Conservation (phyloP, 30 jellyfish, hydroid and myxozoan species). For the Hydra vulgaris region DNA sequence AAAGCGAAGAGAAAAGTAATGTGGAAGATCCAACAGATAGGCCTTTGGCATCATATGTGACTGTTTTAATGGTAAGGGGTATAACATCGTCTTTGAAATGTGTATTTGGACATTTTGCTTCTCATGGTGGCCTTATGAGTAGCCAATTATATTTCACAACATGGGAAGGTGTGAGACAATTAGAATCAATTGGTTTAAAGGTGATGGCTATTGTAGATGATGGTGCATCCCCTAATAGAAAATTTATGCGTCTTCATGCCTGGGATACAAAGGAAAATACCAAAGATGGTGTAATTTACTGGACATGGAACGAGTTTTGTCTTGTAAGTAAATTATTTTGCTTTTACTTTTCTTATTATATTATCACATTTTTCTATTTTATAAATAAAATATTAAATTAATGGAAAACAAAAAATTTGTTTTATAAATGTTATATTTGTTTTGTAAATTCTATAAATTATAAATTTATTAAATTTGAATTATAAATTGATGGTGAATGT, state of each 20-base stretch:
- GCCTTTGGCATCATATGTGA: not conserved
- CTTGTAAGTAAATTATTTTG: not conserved
- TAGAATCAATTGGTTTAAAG: not conserved
- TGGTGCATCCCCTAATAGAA: constrained; percentile 2
- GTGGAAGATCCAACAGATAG: not conserved
- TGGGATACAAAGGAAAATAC: not conserved
- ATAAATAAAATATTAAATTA: too few relatives aligned
- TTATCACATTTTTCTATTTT: too few relatives aligned
- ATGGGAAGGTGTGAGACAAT: constrained; percentile 5
- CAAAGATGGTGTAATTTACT: constrained; percentile 9
- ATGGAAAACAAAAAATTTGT: too few relatives aligned
- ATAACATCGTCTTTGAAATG: not conserved
- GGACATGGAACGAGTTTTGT: constrained; percentile 2
- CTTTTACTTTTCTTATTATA: too few relatives aligned
- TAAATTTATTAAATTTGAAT: too few relatives aligned
- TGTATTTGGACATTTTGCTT: constrained; percentile 8
- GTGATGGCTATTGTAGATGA: constrained; percentile 1
- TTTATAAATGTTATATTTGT: too few relatives aligned
- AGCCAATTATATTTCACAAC: not conserved
- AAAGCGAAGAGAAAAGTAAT: not conserved
- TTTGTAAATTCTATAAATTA: too few relatives aligned
- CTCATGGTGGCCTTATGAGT: not conserved
- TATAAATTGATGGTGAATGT: too few relatives aligned
- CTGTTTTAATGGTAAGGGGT: not conserved
- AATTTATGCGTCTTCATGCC: not conserved